Conservation (phyloP, 2,797 vertebrate genomes). For the Meda fulgida region DNA sequence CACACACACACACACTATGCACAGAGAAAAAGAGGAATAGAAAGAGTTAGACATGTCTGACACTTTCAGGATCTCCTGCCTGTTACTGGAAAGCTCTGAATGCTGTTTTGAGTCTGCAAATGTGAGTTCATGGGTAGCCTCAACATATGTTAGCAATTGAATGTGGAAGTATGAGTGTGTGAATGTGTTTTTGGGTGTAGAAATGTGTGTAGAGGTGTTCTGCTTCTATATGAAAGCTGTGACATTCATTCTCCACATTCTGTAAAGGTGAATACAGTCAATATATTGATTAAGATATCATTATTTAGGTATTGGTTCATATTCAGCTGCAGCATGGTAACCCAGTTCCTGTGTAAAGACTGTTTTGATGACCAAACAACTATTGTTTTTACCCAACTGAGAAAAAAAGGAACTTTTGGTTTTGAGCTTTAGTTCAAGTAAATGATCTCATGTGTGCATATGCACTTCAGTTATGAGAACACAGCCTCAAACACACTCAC, state of each 20-base stretch:
- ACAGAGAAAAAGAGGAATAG: background rate
- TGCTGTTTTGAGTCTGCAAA: background rate
- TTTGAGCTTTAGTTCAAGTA: constrained; percentile 12
- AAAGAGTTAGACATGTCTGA: background rate
- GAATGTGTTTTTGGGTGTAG: background rate
- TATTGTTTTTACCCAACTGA: constrained; percentile 20
- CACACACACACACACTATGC: background rate
- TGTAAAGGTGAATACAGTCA: background rate
- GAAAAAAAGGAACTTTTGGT: constrained; percentile 32
- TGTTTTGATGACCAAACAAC: constrained; percentile 42
- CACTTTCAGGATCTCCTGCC: background rate
- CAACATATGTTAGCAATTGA: background rate
- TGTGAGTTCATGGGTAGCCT: background rate
- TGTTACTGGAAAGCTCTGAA: background rate
- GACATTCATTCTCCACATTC: background rate
- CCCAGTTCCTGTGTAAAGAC: background rate
- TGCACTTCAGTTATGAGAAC: constrained; percentile 5
- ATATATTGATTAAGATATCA: background rate
- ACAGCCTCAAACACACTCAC: constrained; percentile 5
- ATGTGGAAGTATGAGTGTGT: background rate
- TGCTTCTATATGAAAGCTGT: background rate
- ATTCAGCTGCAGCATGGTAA: background rate
- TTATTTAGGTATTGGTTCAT: background rate
- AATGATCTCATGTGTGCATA: constrained; percentile 9
- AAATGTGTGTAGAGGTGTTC: background rate